These are phyloP conservation scores for Eurois occulta DNA, from an alignment of 2,888 invertebrate species.

Conservation along the genomic window DNA sequence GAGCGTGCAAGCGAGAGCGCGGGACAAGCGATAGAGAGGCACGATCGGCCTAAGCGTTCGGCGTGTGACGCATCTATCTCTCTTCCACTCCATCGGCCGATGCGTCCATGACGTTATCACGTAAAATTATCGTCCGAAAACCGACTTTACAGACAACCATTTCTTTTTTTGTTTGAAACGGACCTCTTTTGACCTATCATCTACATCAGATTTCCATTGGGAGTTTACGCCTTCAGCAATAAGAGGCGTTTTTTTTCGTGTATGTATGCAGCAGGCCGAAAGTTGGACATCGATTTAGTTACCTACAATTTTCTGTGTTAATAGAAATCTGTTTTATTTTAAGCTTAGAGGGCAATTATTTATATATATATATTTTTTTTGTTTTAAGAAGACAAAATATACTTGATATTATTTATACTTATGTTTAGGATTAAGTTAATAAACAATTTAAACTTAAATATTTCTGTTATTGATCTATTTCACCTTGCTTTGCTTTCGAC, in stretches of 20 bases:
- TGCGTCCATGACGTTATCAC: no score
- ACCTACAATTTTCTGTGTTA: constrained; percentile 3
- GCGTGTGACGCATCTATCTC: no score
- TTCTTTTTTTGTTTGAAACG: no score
- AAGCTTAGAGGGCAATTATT: not conserved
- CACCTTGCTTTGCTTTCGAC: no score
- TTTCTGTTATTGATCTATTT: not conserved
- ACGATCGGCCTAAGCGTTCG: no score
- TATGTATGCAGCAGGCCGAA: no score
- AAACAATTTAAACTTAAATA: constrained; percentile 30
- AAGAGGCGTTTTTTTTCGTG: not conserved
- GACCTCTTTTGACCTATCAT: not conserved
- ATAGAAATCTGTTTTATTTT: constrained; percentile 18
- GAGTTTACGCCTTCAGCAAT: not conserved
- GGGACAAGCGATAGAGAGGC: no score
- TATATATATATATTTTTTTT: constrained; percentile 25
- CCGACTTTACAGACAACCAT: no score
- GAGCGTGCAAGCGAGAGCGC: no score
- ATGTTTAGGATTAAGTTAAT: constrained; percentile 41
- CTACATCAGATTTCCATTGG: not conserved
- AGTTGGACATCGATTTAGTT: not conserved
- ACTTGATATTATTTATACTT: constrained; percentile 49
- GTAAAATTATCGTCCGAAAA: no score
- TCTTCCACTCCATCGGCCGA: no score
- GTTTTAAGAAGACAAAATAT: constrained; percentile 24